Evolutionary conservation across 1,140 invertebrate genomes (phyloP), one percentile per base, ranked within the genome.

Genomic region (Pseudomyrmex dendroicus): DNA sequence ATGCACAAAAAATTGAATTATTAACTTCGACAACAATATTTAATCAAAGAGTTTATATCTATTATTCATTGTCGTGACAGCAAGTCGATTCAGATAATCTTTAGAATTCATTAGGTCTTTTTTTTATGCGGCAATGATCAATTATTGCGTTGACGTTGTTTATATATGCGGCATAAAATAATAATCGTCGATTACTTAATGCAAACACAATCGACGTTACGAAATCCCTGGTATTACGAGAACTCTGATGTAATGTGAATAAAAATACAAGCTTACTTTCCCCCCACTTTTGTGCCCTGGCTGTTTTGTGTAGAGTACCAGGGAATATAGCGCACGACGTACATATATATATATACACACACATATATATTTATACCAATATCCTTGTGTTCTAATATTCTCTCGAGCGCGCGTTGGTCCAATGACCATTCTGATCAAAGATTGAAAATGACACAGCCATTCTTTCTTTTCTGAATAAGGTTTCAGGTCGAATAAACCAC

Each of bases 351-450:
- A 3, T 15, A n/a, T n/a, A n/a, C n/a, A n/a, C n/a, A n/a, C n/a
- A n/a, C n/a, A n/a, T n/a, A 56, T 22, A 20, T n/a, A 13, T 44
- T 2, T 15, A 50, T 8, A 52, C 4, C 46, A 22, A n/a, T 48
- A 20, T 54, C 35, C 10, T 68, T 78, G 35, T 50, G 46, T 59
- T 59, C n/a, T 25, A 12, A 70, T 50, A 20, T 72, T 72, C 66
- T 46, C 17, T 56, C n/a, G 50, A 22, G 20, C 10, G 22, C 15
- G 12, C 48, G 77, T 46, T 35, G 72, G 86, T 87, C 87, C 86
- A 88, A 73, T 77, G 86, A 88, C 86, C 86, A 85, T 54, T 17
- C 13, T 66, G 83, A 87, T 88, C 83, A 74, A 82, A 87, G 72
- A 73, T 77, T 54, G 83, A 87, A 87, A 87, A 87, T 73, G 85